These are phyloP conservation scores for Troides oblongomaculatus DNA, from an alignment of 2,888 invertebrate genomes.

Conservation along the genomic window DNA sequence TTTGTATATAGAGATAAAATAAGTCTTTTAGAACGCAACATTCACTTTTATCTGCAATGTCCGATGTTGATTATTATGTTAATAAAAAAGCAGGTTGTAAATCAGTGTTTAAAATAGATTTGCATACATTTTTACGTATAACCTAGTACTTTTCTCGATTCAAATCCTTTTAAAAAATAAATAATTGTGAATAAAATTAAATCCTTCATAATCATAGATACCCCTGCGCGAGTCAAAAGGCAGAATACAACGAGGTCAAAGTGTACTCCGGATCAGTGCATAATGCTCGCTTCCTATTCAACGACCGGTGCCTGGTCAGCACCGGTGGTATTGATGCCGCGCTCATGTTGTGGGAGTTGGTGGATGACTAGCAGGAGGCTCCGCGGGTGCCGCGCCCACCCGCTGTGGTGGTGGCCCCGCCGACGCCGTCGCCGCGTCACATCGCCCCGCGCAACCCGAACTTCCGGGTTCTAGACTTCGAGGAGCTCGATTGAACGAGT, in stretches of 20 bases:
- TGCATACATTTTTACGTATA: not conserved
- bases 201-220: conserved; percentile 75
- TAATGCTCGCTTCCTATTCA: conserved; percentile 89
- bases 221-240: conserved; percentile 91
- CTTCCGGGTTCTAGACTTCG: conserved; percentile 65
- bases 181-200: not conserved
- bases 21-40: too few species aligned
- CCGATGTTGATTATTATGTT: not conserved
- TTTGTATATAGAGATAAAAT: too few species aligned
- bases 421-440: conserved; percentile 65
- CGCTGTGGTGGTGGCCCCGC: conserved; percentile 63
- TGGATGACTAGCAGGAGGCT: conserved; percentile 84
- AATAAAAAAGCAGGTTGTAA: not conserved
- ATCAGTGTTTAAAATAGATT: not conserved
- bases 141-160: not conserved
- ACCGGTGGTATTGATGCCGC: conserved; percentile 94
- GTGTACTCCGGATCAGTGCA: conserved; percentile 91
- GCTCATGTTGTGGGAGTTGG: conserved; percentile 94
- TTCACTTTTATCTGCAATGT: too few species aligned
- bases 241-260: conserved; percentile 93
- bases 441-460: conserved; percentile 38
- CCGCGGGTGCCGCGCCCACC: conserved; percentile 60
- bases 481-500: conserved; percentile 67
- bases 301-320: conserved; percentile 91
- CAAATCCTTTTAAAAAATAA: too few species aligned